Percentiles rank a stretch among this genome's conserved stretches.
These are phyloP conservation scores for Allobates femoralis DNA, from an alignment of 2,797 vertebrate genomes.

Conservation along the genomic window DNA sequence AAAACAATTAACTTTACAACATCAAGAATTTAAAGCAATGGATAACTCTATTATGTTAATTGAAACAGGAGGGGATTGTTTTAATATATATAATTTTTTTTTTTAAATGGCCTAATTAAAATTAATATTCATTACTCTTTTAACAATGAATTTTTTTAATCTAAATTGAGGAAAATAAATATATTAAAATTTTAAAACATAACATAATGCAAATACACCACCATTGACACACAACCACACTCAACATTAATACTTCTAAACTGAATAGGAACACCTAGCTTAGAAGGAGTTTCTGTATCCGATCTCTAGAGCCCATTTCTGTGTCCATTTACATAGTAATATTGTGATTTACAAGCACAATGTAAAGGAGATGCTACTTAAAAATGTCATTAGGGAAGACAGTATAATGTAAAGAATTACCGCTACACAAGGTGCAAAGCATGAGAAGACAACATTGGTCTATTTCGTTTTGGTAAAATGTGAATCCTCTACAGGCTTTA, in stretches of 20 bases:
- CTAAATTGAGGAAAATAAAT: neutral
- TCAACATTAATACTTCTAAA: constrained; percentile 5
- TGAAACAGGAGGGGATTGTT: neutral
- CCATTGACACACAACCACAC: neutral
- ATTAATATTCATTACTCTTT: neutral
- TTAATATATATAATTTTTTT: neutral
- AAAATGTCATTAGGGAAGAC: constrained; percentile 45
- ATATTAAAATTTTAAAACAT: neutral
- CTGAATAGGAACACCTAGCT: neutral
- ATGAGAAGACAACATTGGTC: neutral
- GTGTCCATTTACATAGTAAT: constrained; percentile 29
- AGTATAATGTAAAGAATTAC: constrained; percentile 28
- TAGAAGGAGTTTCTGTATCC: neutral
- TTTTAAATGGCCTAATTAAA: neutral
- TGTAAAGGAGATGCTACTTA: constrained; percentile 25
- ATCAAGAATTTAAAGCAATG: neutral
- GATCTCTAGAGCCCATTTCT: neutral
- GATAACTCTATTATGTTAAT: neutral
- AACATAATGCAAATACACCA: neutral
- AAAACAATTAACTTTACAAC: neutral
- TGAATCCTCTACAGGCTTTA: constrained; percentile 72
- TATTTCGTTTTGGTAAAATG: constrained; percentile 79
- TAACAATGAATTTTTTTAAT: neutral
- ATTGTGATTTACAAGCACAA: constrained; percentile 17
- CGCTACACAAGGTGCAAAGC: constrained; percentile 19